A percentile compares a stretch with the other conserved stretches of the same genome.
Evolutionary conservation across 2,113 vertebrate genomes (phyloP).

Genomic region (Motacilla tschutschensis): DNA sequence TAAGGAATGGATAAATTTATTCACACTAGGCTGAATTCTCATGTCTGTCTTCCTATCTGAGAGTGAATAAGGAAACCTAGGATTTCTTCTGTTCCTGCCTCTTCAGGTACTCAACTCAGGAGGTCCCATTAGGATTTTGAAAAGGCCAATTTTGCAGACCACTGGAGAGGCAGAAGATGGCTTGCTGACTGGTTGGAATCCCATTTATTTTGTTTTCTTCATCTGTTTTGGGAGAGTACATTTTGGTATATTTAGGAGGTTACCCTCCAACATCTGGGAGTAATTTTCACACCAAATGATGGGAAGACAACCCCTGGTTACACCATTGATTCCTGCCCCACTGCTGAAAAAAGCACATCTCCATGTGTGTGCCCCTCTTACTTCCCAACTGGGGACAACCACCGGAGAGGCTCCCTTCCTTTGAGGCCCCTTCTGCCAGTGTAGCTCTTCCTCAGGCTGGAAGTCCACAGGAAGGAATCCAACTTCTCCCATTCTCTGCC

Average conservation of each 20-base stretch:
- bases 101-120: neutral
- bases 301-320: neutral
- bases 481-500: rapidly evolving
- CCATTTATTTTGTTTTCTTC: neutral
- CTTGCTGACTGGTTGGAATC: neutral
- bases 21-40: conserved; percentile 6
- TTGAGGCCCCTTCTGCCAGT: rapidly evolving
- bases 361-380: neutral
- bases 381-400: neutral
- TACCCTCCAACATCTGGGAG: conserved; percentile 29
- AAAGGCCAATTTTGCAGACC: neutral
- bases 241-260: neutral
- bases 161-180: neutral
- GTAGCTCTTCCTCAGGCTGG: neutral
- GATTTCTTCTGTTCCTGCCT: neutral
- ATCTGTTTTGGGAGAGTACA: neutral
- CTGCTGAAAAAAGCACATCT: neutral
- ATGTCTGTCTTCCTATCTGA: neutral
- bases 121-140: neutral
- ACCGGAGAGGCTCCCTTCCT: rapidly evolving
- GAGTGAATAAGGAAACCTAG: neutral
- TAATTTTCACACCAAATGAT: conserved; percentile 28
- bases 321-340: neutral
- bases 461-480: neutral
- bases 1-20: conserved; percentile 34